Percentiles rank a stretch among this genome's conserved stretches.
phyloP scores from a whole-genome alignment of 1,140 invertebrate species.

The Habropoda laboriosa region DNA sequence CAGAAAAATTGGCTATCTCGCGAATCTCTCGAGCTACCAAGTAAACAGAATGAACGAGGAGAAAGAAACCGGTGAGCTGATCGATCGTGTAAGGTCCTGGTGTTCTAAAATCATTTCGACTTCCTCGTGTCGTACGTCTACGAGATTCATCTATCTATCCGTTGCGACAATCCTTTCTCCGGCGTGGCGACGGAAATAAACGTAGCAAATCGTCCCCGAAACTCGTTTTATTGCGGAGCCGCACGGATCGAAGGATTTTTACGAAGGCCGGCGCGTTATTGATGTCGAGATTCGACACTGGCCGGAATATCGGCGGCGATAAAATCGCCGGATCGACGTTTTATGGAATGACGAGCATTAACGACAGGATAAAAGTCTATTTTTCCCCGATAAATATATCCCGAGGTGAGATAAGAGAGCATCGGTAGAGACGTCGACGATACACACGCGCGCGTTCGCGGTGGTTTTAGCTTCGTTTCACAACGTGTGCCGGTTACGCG shows the following conservation, averaged over 20 bases:
- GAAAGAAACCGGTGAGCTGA: not conserved
- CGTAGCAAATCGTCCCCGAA: constrained; percentile 13
- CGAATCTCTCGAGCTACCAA: not conserved
- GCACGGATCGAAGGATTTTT: not conserved
- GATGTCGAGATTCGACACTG: constrained; percentile 1
- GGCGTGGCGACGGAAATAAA: constrained; percentile 43
- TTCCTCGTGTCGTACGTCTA: constrained; percentile 18
- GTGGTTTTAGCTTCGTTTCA: constrained; percentile 5
- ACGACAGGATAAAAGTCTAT: constrained; percentile 17
- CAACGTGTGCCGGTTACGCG: constrained; percentile 1
- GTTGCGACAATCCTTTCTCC: constrained; percentile 46
- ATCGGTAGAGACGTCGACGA: not conserved
- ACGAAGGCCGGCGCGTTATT: constrained; percentile 49
- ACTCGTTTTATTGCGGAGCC: constrained; percentile 27
- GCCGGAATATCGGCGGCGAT: constrained; percentile 3
- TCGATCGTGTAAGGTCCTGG: not conserved
- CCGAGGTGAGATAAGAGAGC: constrained; percentile 27
- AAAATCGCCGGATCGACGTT: constrained; percentile 15
- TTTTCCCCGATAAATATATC: constrained; percentile 9
- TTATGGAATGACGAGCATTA: constrained; percentile 26
- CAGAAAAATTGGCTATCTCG: not conserved
- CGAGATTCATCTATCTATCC: constrained; percentile 14
- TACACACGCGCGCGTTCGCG: not conserved
- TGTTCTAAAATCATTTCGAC: constrained; percentile 47
- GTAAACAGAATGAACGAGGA: not conserved